Base-by-base conservation (phyloP, 2,888 invertebrate species). In the Andrena camellia region DNA sequence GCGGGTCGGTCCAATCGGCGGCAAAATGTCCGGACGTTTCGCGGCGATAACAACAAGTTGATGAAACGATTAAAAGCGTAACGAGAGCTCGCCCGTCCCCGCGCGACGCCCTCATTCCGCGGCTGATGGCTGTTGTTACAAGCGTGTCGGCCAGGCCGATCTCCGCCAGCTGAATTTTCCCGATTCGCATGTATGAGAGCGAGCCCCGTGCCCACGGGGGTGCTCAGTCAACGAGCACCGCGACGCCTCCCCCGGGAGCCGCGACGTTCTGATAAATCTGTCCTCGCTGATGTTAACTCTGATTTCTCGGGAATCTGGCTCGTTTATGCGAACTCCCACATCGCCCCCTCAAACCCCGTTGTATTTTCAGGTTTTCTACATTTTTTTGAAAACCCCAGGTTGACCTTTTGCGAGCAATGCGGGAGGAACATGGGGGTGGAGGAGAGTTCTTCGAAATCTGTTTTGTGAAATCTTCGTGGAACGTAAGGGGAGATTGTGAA, bases 61-160 rank as follows among this genome's bases (percentile, higher is more conserved):
- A 93, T 93, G 93, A 91, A 93, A 92, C 92, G 90, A 93, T 93
- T 93, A 92, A 93, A 93, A 93, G 86, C 91, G 82, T 92, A 92
- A 93, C 92, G 92, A 93, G 92, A 88, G 85, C 85, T 48, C 70
- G 64, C 54, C 62, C 50, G 67, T 54, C 59, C 48, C 59, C 48
- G 60, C 42, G 8, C 68, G 23, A 23, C 8, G 35, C 57, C 71
- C 29, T 59, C 60, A 72, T 81, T 68, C 60, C 75, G 59, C 35
- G 79, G 82, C 81, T 90, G 90, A 91, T 91, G 85, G 91, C 90
- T 91, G 91, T 91, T 91, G 91, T 91, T 90, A 91, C 84, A 81
- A 83, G 84, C 64, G 62, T 57, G 57, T 57, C 17, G 20, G 50
- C 31, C 68, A 26, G 67, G 76, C 59, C 68, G 80, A 78, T 88